These are phyloP conservation scores for Gavialis gangeticus DNA, from an alignment of 2,113 vertebrate genomes.

Conservation along the genomic window DNA sequence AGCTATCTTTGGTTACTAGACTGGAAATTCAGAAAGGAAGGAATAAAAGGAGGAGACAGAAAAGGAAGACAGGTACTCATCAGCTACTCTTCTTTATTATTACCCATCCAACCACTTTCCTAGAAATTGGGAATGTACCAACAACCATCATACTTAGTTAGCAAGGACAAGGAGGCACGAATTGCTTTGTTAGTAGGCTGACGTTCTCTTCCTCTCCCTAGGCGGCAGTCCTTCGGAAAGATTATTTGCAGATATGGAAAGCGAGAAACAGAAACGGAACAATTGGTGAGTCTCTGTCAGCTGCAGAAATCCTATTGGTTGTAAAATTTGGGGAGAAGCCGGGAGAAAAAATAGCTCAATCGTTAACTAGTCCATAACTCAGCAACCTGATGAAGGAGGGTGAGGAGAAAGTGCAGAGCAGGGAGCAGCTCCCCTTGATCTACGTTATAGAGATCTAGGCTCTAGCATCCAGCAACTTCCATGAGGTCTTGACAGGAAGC, in stretches of 20 bases:
- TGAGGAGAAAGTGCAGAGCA: accelerated
- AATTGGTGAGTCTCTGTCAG: neutral
- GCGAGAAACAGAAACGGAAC: neutral
- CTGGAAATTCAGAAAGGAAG: neutral
- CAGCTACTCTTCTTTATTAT: neutral
- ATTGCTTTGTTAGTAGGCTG: neutral
- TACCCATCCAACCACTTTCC: neutral
- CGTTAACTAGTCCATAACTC: neutral
- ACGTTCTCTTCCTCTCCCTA: neutral
- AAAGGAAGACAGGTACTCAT: constrained; percentile 22
- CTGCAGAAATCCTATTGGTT: neutral
- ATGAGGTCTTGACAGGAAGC: neutral
- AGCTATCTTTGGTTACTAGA: neutral
- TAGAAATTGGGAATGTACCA: neutral
- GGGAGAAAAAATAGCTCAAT: neutral
- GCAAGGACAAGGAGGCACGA: neutral
- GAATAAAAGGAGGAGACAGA: neutral
- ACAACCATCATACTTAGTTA: neutral
- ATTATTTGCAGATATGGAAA: neutral
- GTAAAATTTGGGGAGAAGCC: neutral
- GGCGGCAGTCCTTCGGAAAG: neutral
- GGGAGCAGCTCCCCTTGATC: neutral
- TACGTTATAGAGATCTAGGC: neutral
- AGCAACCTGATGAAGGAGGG: neutral
- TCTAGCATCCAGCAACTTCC: neutral